Base-by-base conservation (phyloP, 2,797 vertebrate genomes). In the Pseudochirops cupreus region DNA sequence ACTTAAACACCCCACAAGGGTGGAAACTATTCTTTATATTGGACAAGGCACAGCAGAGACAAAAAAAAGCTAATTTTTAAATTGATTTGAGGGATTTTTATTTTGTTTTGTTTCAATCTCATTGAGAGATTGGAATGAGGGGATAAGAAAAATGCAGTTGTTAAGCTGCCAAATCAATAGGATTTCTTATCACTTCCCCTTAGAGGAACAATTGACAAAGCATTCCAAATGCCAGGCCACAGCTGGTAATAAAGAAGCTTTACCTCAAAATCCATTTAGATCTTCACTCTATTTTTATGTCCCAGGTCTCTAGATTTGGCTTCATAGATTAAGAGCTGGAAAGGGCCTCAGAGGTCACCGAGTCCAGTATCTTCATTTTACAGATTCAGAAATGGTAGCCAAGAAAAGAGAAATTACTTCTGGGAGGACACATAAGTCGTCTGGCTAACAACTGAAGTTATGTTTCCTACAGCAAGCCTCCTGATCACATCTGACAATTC, bases 121-220 rank as follows among this genome's bases (percentile, higher is more conserved):
- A 46, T 12, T 26, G 39, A 87, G 39, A 46, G 39, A 87, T 4
- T 87, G 39, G 26, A 87, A 87, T 50, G 39, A 87, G 24, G 10
- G 74, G 74, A 87, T 87, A 87, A 87, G 74, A 87, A 87, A 50
- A 87, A 87, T 46, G 13, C 39, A 87, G 24, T 50, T 87, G 74
- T 11, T 46, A 92, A 96, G 53, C 7, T 87, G 56, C 93, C 67
- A 94, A 93, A 93, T 82, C 91, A 96, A 91, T 2, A 56, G 92
- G 94, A 95, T 93, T 95, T 95, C 56, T 74, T 95, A 92, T 58
- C 91, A 53, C 29, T 82, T 94, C 92, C 87, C 82, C 56, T 91
- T 50, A 39, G 33, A 9, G 96, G 46, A 94, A 46, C 46, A 90
- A 82, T 18, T 91, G 57, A 82, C 0, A 56, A 87, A 62, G 57